Evolutionary conservation across 2,113 vertebrate genomes (phyloP).

Genomic region (Hymenochirus boettgeri): DNA sequence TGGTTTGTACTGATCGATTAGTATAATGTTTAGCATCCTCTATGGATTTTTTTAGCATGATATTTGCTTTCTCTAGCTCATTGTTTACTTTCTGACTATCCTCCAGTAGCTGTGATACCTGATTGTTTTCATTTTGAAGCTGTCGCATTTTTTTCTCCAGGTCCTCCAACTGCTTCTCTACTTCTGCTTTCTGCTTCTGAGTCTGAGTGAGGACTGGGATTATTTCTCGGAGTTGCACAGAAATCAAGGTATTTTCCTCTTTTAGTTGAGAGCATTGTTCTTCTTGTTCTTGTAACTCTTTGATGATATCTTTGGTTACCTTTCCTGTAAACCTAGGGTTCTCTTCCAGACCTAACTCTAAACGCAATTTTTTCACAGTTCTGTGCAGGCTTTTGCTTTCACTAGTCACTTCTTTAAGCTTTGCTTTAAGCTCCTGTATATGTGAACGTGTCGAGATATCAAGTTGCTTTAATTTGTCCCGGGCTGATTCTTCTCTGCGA

Average conservation of each 20-base stretch:
- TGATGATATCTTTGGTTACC: conserved; percentile 67
- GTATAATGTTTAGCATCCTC: conserved; percentile 18
- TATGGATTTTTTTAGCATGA: conserved; percentile 47
- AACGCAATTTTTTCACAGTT: conserved; percentile 62
- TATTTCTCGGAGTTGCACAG: conserved; percentile 60
- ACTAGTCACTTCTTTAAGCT: conserved; percentile 57
- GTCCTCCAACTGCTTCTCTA: conserved; percentile 64
- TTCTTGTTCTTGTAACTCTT: conserved; percentile 64
- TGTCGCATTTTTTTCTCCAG: conserved; percentile 67
- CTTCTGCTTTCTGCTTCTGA: conserved; percentile 61
- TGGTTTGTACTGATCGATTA: conserved; percentile 64
- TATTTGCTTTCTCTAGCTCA: conserved; percentile 57
- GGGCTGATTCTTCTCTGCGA: conserved; percentile 57
- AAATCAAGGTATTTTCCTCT: conserved; percentile 62
- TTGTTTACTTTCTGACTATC: conserved; percentile 64
- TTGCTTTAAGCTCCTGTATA: conserved; percentile 62
- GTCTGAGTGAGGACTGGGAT: conserved; percentile 61
- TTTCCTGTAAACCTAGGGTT: conserved; percentile 65
- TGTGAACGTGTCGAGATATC: conserved; percentile 57
- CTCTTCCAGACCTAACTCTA: conserved; percentile 65
- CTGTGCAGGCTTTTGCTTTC: conserved; percentile 69
- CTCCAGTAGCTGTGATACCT: conserved; percentile 67
- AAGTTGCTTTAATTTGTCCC: conserved; percentile 62
- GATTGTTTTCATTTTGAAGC: conserved; percentile 67
- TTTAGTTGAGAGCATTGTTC: conserved; percentile 56